Base-by-base conservation (phyloP, 2,888 invertebrate species). In the Drosophila fungiperda region DNA sequence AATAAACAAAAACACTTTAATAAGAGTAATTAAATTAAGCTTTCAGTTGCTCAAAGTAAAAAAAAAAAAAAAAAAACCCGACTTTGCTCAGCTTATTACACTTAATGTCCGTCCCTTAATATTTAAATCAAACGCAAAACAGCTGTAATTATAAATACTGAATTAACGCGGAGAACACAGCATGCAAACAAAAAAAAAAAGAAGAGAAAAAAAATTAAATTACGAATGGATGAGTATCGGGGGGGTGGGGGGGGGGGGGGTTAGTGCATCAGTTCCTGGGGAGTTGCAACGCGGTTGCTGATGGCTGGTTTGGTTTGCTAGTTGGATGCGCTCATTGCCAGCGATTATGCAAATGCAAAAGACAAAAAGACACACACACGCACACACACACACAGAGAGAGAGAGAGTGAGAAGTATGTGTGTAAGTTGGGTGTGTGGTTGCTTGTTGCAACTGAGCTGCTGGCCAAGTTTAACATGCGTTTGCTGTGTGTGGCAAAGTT, bases 261-360 rank as follows among this genome's bases (percentile, higher is more conserved):
- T 15, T 20, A 63, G 63, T 75, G 61, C 66, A 54, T 63, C 70
- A 67, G 23, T 23, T 64, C 63, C 66, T 54, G 35, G 12, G 57
- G 63, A 66, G 17, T 20, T 23, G 9, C 35, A 23, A 11, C 11
- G 12, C n/a, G 7, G 15, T 60, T 63, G 49, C 33, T 50, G 23
- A 20, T 5, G 36, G 40, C 26, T 50, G 67, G 54, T 69, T 79
- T 50, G 68, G 49, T 74, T 71, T 54, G 80, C 65, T 58, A 63
- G 68, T 78, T 80, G 76, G 75, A 70, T 48, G 74, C 69, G 57
- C 70, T 81, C 82, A 78, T 69, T 78, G 70, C 62, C 81, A 72
- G 52, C 87, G 85, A 85, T 85, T 85, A 85, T 85, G 85, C 89
- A 89, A 87, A 85, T 89, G 70, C 65, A 48, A 75, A 75, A 73